These are phyloP conservation scores for Tenthredo livida DNA, from an alignment of 2,888 invertebrate genomes.

Conservation along the genomic window DNA sequence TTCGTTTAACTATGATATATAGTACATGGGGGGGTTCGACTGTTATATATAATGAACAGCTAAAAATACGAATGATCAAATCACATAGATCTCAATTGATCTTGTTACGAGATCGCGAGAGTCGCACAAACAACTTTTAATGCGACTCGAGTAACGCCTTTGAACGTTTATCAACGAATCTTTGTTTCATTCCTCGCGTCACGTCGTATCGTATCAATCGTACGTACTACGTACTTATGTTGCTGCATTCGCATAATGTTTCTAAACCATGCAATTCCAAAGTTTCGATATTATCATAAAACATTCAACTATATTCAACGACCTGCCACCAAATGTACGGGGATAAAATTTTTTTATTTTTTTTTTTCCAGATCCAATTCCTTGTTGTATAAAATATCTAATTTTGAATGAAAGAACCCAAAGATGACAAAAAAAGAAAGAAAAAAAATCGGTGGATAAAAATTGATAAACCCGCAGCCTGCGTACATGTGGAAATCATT, in stretches of 20 bases:
- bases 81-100: conserved; percentile 44
- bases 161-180: background rate
- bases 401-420: background rate
- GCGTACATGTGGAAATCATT: background rate
- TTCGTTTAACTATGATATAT: conserved; percentile 29
- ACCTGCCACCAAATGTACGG: background rate
- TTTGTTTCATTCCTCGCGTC: background rate
- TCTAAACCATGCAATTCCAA: background rate
- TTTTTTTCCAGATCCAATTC: too few relatives aligned
- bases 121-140: conserved; percentile 17
- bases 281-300: background rate
- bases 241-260: background rate
- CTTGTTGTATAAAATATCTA: too few relatives aligned
- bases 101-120: conserved; percentile 30
- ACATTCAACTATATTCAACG: background rate
- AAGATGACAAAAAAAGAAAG: background rate
- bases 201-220: background rate
- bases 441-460: background rate
- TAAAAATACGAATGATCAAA: conserved; percentile 46
- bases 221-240: background rate
- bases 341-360: background rate
- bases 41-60: background rate
- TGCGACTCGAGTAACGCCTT: background rate
- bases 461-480: background rate
- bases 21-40: background rate